Evolutionary conservation across 2,113 vertebrate genomes (phyloP).

Genomic region (Oncorhynchus mykiss): DNA sequence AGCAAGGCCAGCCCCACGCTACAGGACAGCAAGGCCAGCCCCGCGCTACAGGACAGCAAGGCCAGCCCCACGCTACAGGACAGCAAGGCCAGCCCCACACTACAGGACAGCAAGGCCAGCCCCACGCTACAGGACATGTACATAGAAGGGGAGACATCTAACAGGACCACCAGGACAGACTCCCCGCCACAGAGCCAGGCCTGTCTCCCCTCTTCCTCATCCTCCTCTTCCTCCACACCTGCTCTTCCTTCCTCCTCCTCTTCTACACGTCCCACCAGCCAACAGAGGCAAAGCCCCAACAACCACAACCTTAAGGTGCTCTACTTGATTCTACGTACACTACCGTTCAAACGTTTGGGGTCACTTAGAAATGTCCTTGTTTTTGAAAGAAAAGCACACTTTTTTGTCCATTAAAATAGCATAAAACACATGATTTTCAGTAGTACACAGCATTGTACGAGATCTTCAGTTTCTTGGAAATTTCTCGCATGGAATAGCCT

Average conservation of each 20-base stretch:
- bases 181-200: not conserved
- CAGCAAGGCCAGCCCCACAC: not conserved
- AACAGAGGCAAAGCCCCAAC: constrained; percentile 29
- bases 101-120: constrained; percentile 6
- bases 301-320: constrained; percentile 58
- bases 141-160: constrained; percentile 10
- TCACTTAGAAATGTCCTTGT: too few species aligned
- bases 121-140: not conserved
- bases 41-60: not conserved
- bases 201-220: not conserved
- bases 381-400: too few species aligned
- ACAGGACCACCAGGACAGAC: not conserved
- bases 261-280: constrained; percentile 19
- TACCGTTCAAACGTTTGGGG: too few species aligned
- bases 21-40: not conserved
- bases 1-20: not conserved
- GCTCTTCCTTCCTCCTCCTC: constrained; percentile 32
- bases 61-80: not conserved
- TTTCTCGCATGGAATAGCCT: too few species aligned
- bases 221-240: constrained; percentile 29
- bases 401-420: too few species aligned
- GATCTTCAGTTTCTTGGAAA: too few species aligned
- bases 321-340: too few species aligned
- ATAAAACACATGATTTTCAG: too few species aligned
- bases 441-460: too few species aligned